Evolutionary conservation across 2,888 invertebrate species (phyloP).

Genomic region (Scaptomyza polygonia): DNA sequence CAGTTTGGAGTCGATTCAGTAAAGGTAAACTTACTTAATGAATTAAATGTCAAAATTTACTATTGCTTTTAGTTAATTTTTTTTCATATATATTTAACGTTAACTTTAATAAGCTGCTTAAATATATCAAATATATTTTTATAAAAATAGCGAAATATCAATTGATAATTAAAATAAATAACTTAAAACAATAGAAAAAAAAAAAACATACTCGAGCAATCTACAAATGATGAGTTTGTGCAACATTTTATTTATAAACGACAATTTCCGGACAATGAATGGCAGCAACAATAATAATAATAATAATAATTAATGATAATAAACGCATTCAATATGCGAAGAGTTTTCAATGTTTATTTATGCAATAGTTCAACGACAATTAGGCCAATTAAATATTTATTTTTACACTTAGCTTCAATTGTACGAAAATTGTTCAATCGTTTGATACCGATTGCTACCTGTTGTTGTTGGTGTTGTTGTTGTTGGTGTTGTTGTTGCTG

Average conservation of each 20-base stretch:
- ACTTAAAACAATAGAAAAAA: neutral
- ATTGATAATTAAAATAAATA: neutral
- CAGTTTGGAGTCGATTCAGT: neutral
- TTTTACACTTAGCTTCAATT: constrained; percentile 57
- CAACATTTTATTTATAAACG: constrained; percentile 29
- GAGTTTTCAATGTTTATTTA: constrained; percentile 58
- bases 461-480: constrained; percentile 13
- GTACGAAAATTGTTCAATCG: constrained; percentile 34
- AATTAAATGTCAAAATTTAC: too few relatives aligned
- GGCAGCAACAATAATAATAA: constrained; percentile 33
- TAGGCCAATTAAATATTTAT: constrained; percentile 71
- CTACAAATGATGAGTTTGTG: constrained; percentile 13
- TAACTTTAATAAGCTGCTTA: too few relatives aligned
- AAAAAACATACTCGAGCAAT: neutral
- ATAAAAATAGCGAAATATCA: too few relatives aligned
- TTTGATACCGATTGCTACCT: constrained; percentile 28
- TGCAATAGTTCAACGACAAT: constrained; percentile 68
- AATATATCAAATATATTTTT: neutral
- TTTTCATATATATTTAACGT: neutral
- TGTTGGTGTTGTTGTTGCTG: constrained; percentile 24
- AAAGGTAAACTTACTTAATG: neutral
- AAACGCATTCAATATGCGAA: constrained; percentile 54
- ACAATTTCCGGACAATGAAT: constrained; percentile 35
- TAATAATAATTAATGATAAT: constrained; percentile 42
- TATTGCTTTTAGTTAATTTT: too few relatives aligned